Base-by-base conservation (phyloP, 2,888 invertebrate genomes). In the Netelia fuscicornis region DNA sequence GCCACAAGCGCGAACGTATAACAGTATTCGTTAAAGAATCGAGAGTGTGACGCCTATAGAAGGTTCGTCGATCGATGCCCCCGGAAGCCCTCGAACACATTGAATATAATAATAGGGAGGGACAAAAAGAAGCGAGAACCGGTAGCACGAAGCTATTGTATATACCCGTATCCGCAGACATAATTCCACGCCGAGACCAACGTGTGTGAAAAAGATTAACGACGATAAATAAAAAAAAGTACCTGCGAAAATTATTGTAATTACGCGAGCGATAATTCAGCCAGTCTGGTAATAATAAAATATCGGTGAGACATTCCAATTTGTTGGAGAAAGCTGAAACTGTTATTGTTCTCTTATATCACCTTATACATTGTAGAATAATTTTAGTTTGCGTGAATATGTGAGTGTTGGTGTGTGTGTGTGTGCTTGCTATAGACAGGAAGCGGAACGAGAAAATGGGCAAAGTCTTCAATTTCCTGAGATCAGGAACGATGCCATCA, bases 61-160 rank as follows among this genome's bases (percentile, higher is more conserved):
- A 48, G 68, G 68, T 42, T 60, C 78, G 60, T 30, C 78, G 78
- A 78, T 78, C 78, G 78, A 78, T 78, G 68, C 78, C 20, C 48
- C 60, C 30, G 58, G 68, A 78, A 68, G 77, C 67, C 58, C 77
- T 67, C 58, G 77, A 77, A 70, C 68, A 30, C n/a, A 70, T 78
- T 62, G 58, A 68, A 77, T 68, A 77, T 77, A 48, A 77, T 60
- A 60, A 68, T 60, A 77, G 48, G 60, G 48, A 60, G 60, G 52
- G 5, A 11, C 13, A 67, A 67, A 68, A 58, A 48, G 48, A 30
- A 68, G 1, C 23, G 11, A 20, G 20, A 30, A 54, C 62, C 20
- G 37, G 11, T 20, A 11, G 37, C 42, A 44, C 37, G 37, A 37
- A 37, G 37, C 6, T 37, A n/a, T n/a, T n/a, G n/a, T n/a, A 37